Conservation (phyloP, 2,113 vertebrate genomes). For the Tetrao urogallus region DNA sequence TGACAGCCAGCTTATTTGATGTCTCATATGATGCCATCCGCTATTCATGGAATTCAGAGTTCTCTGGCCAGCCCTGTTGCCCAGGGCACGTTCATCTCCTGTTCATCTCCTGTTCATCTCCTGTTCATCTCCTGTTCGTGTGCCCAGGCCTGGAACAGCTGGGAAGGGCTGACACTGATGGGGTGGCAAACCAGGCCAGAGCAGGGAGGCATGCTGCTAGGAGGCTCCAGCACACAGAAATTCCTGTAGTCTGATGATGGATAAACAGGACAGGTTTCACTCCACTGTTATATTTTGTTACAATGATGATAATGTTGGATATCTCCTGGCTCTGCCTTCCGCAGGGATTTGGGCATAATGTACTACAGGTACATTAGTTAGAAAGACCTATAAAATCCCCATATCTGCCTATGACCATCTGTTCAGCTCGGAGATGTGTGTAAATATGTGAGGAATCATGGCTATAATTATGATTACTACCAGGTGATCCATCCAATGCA, state of each 20-base stretch:
- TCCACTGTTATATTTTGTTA: background rate
- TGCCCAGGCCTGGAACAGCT: background rate
- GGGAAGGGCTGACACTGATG: background rate
- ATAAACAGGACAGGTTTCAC: background rate
- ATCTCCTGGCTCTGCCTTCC: background rate
- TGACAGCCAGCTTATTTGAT: background rate
- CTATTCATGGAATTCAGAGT: background rate
- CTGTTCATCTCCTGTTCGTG: too few species aligned
- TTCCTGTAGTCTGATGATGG: background rate
- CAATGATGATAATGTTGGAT: background rate
- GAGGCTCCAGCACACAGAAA: background rate
- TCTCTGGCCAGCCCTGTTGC: background rate
- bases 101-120: too few species aligned
- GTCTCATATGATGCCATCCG: background rate
- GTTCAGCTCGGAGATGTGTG: background rate
- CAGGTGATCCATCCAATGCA: background rate
- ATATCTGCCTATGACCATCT: slow-evolving; percentile 5
- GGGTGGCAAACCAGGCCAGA: background rate
- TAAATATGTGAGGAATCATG: background rate
- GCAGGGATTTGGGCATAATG: background rate
- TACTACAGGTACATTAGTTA: background rate
- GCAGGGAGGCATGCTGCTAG: background rate
- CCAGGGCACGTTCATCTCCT: background rate
- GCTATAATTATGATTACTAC: background rate
- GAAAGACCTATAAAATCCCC: background rate